A percentile compares a stretch with the other conserved stretches of the same genome.
These are phyloP conservation scores for Ganaspis brasiliensis DNA, from an alignment of 2,888 invertebrate genomes.

Conservation along the genomic window DNA sequence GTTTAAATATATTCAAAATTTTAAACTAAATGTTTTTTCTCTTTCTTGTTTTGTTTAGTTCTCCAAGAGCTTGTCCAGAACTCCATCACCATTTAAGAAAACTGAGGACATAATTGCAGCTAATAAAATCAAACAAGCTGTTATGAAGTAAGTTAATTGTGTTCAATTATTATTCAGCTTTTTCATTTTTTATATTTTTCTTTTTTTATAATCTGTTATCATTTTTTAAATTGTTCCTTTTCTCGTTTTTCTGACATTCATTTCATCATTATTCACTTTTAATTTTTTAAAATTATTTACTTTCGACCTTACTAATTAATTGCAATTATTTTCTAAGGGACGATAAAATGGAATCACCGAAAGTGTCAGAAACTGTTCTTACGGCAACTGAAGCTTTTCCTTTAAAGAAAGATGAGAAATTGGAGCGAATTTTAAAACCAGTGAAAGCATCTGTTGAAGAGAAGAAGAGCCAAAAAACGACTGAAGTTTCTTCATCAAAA, in stretches of 20 bases:
- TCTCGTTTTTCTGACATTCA: too few species aligned
- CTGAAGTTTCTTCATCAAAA: constrained; percentile 68
- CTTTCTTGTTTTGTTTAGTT: constrained; percentile 79
- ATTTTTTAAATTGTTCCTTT: too few species aligned
- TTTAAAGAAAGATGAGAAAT: constrained; percentile 78
- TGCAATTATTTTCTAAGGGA: too few species aligned
- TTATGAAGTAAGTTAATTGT: constrained; percentile 64
- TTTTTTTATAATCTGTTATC: constrained; percentile 13
- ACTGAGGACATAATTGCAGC: constrained; percentile 79
- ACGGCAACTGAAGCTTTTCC: constrained; percentile 72
- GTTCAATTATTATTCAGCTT: neutral
- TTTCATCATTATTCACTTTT: too few species aligned
- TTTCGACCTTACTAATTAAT: too few species aligned
- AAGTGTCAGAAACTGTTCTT: constrained; percentile 68
- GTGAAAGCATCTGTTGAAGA: constrained; percentile 69
- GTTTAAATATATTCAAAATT: constrained; percentile 6
- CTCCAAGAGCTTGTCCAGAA: constrained; percentile 90
- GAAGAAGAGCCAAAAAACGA: constrained; percentile 72
- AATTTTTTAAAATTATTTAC: too few species aligned
- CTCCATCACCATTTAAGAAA: constrained; percentile 92
- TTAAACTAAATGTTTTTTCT: constrained; percentile 34
- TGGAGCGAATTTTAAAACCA: constrained; percentile 72
- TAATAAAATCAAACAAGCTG: constrained; percentile 69
- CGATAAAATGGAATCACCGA: constrained; percentile 76
- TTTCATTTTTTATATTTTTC: neutral